Base-by-base conservation (phyloP, 2,797 vertebrate genomes). In the Parotocinclus haroldoi region DNA sequence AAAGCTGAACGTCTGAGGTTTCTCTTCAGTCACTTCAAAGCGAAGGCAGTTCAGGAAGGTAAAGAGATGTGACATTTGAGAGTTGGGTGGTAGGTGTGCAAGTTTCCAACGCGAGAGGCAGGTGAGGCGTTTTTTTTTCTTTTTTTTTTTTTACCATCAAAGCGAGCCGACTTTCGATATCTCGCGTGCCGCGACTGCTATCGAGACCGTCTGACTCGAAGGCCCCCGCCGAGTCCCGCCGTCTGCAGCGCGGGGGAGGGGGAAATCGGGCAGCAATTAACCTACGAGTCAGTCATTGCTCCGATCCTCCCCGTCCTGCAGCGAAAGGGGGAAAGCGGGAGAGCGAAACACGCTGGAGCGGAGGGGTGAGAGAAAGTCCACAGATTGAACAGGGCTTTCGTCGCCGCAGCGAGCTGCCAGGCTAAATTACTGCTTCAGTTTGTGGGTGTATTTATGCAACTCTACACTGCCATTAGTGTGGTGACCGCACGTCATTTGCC, bases 391-490 rank as follows among this genome's bases (percentile, higher is more conserved):
- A 27, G 42, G 38, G 59, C 71, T 70, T 82, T 76, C 74, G 57
- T 80, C 67, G 37, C 59, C 16, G 66, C 52, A 44, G 59, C 39
- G 74, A 73, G 81, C 78, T 84, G 85, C 85, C 85, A 88, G 78
- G 84, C 82, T 83, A 88, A 87, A 89, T 83, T 87, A 87, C 86
- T 86, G 82, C 84, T 86, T 89, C 83, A 88, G 85, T 87, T 85
- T 86, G 87, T 86, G 88, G 85, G 85, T 88, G 84, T 85, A 85
- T 88, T 89, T 86, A 81, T 87, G 87, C 83, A 89, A 88, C 80
- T 77, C 82, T 84, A 90, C 86, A 86, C 88, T 90, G 86, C 83
- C 81, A 90, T 87, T 90, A 87, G 78, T 83, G 80, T 85, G 83
- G 81, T 84, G 85, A 88, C 86, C 88, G 85, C 84, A 88, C 79